Base-by-base conservation (phyloP, 1,140 invertebrate genomes). In the Nymphalis io region DNA sequence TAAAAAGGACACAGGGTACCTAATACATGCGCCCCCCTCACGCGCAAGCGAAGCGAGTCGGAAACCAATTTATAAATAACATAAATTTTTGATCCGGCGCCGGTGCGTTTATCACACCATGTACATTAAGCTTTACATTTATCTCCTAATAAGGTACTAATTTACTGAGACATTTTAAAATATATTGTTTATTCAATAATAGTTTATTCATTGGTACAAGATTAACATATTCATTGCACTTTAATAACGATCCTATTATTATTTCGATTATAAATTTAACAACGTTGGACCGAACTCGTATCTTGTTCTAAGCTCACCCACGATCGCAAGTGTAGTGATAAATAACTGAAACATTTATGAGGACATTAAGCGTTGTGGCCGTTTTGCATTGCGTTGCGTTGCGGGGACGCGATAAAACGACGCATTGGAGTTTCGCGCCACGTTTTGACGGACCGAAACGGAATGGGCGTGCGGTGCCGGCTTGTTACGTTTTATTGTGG, bases 261-360 rank as follows among this genome's bases (percentile, higher is more conserved):
- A 12, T 63, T 46, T 39, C 40, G 20, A 38, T 62, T 63, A 70
- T 63, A 70, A 70, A 46, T 66, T 59, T 66, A 66, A 66, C 48
- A 20, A 63, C 39, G 67, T 58, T 46, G 53, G 55, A 62, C 44
- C 27, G 63, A 65, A 58, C 38, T 58, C 46, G 61, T 53, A 64
- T 64, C 61, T 55, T 33, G 67, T 69, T 23, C 53, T 70, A 59
- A 63, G 70, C 55, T 73, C 73, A 75, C 72, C 74, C 72, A 75
- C 70, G 60, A 76, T 72, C 59, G 48, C 57, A 48, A 68, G 59
- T 64, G 66, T 48, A 51, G 70, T 79, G 74, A 80, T 84, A 81
- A 82, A 80, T 79, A 81, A 76, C 76, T 74, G 75, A 78, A 79
- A 80, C 76, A 73, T 80, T 84, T 81, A 84, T 78, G 79, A 78